phyloP scores from a whole-genome alignment of 2,113 vertebrate genomes.

The Ameiurus melas region DNA sequence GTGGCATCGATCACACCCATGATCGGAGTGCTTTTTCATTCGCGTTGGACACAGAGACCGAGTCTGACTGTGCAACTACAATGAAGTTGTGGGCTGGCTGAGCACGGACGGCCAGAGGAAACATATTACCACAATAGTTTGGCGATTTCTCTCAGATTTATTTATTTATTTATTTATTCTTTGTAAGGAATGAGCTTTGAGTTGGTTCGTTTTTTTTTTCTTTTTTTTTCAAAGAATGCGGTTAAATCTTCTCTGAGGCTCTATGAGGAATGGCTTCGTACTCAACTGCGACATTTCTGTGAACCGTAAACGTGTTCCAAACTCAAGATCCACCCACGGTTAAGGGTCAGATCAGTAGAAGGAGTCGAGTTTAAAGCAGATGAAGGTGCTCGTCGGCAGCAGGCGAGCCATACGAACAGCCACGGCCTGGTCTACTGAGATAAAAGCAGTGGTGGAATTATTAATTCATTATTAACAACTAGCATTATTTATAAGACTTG shows the following conservation, averaged over 20 bases:
- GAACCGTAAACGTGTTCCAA: constrained; percentile 20
- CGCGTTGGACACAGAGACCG: neutral
- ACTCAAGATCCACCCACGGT: constrained; percentile 2
- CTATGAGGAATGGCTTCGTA: neutral
- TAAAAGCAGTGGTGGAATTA: constrained; percentile 69
- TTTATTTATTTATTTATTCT: no score
- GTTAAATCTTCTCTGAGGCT: constrained; percentile 11
- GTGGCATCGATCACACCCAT: neutral
- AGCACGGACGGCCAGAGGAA: neutral
- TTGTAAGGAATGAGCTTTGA: constrained; percentile 18
- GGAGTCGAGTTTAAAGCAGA: constrained; percentile 17
- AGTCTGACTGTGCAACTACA: neutral
- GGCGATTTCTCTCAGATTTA: neutral
- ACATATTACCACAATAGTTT: constrained; percentile 12
- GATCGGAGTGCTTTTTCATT: constrained; percentile 27
- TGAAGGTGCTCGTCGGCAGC: constrained; percentile 22
- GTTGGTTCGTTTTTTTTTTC: neutral
- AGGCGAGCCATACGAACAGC: constrained; percentile 4
- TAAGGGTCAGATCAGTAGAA: constrained; percentile 22
- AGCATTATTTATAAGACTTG: constrained; percentile 76
- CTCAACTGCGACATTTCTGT: constrained; percentile 16
- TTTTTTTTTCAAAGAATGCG: neutral
- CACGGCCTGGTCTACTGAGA: constrained; percentile 72
- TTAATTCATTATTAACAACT: constrained; percentile 78
- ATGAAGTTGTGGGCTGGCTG: constrained; percentile 12